Evolutionary conservation across 53 echinoderm and acorn worm species (phyloP).

Genomic region (Holothuria scabra): DNA sequence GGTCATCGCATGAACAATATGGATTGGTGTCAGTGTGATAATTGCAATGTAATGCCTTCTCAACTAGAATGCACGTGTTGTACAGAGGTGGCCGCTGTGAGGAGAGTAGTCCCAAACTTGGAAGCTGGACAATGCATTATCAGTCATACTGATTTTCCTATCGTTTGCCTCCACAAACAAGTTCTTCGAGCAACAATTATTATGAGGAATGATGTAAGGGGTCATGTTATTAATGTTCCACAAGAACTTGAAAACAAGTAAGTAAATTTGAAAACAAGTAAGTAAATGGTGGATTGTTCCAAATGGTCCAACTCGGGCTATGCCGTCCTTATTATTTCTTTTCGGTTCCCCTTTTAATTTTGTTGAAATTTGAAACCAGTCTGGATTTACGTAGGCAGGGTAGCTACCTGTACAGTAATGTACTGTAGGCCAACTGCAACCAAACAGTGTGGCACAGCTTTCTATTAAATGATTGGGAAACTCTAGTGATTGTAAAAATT

Average conservation of each 20-base stretch:
- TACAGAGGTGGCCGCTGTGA: neutral
- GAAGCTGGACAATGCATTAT: conserved; percentile 15
- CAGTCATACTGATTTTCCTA: neutral
- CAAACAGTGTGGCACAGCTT: too few species aligned
- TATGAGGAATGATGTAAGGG: conserved; percentile 14
- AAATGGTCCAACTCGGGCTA: too few species aligned
- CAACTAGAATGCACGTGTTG: neutral
- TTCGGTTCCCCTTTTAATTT: too few species aligned
- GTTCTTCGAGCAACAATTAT: conserved; percentile 12
- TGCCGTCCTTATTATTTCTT: too few species aligned
- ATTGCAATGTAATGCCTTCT: neutral
- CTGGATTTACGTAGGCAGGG: too few species aligned
- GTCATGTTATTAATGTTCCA: conserved; percentile 3
- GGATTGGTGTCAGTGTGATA: neutral
- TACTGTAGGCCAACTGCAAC: too few species aligned
- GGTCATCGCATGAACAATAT: neutral
- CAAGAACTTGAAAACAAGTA: neutral
- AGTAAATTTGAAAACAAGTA: conserved; percentile 7
- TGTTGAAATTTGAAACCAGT: too few species aligned
- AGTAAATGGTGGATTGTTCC: neutral
- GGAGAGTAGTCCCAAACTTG: neutral
- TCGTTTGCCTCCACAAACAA: neutral
- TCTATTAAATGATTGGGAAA: too few species aligned
- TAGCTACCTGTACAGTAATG: too few species aligned
- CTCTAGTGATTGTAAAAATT: too few species aligned